Conservation (phyloP, 2,113 vertebrate species). For the Xenopus laevis region DNA sequence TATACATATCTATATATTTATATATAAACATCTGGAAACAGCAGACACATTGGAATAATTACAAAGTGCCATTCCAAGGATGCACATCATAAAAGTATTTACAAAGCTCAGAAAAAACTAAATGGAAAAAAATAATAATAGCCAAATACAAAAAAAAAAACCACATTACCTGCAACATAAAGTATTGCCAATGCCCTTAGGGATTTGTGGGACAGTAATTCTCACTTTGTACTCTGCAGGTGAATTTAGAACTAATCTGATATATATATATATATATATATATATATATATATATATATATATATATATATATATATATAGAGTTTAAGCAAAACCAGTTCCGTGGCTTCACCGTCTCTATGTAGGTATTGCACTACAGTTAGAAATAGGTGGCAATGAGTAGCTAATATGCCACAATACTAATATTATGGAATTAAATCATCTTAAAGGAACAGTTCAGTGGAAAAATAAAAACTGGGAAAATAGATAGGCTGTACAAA, state of each 20-base stretch:
- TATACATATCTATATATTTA: conserved; percentile 75
- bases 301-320: conserved; percentile 66
- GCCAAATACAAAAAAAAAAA: conserved; percentile 44
- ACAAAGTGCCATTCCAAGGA: conserved; percentile 75
- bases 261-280: too few species aligned
- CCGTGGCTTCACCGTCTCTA: conserved; percentile 71
- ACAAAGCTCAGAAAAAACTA: conserved; percentile 69
- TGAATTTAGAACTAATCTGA: too few species aligned
- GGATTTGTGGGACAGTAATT: conserved; percentile 30
- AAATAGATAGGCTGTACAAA: too few species aligned
- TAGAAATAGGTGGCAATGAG: conserved; percentile 44
- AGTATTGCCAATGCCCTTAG: conserved; percentile 95
- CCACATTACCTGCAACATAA: conserved; percentile 94
- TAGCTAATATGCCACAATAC: conserved; percentile 38
- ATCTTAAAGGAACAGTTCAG: too few species aligned
- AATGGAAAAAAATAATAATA: too few species aligned
- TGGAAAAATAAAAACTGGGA: too few species aligned
- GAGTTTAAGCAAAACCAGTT: conserved; percentile 60
- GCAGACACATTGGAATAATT: conserved; percentile 68
- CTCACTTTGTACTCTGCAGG: conserved; percentile 57
- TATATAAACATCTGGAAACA: conserved; percentile 71
- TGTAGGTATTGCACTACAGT: conserved; percentile 47
- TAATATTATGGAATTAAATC: conserved; percentile 2
- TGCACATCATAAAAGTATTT: conserved; percentile 72
- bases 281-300: too few species aligned